Conservation (phyloP, 2,888 invertebrate species). For the Chymomyza procnemis region DNA sequence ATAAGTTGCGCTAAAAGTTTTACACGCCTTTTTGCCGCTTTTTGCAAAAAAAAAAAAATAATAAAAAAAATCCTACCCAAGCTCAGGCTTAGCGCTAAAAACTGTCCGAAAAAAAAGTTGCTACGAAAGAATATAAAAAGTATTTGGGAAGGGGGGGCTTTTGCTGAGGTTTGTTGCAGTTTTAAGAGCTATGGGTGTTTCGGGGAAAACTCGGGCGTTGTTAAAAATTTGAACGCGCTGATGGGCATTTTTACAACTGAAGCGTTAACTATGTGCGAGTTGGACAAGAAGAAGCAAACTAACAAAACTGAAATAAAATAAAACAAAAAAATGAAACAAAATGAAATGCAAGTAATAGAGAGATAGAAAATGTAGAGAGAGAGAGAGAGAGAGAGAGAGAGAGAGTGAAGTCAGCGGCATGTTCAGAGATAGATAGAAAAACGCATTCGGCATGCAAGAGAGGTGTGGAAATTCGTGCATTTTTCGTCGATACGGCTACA, state of each 20-base stretch:
- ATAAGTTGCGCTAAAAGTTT: slow-evolving; percentile 68
- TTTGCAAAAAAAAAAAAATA: background rate
- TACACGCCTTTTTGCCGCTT: slow-evolving; percentile 56
- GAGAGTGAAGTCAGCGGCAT: background rate
- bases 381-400: background rate
- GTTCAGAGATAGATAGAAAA: background rate
- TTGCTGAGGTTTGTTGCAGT: background rate
- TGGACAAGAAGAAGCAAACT: slow-evolving; percentile 44
- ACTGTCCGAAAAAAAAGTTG: slow-evolving; percentile 30
- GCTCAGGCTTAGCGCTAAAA: slow-evolving; percentile 2
- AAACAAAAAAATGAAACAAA: slow-evolving; percentile 13
- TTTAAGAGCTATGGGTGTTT: background rate
- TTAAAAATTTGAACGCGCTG: slow-evolving; percentile 66
- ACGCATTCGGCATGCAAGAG: slow-evolving; percentile 1
- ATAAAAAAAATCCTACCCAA: background rate
- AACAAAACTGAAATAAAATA: slow-evolving; percentile 32
- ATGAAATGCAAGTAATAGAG: background rate
- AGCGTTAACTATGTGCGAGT: slow-evolving; percentile 65
- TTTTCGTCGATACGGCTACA: slow-evolving; percentile 42
- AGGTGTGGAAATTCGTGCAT: slow-evolving; percentile 9
- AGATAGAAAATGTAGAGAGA: background rate
- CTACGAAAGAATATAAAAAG: slow-evolving; percentile 49
- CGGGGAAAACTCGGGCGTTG: slow-evolving; percentile 20
- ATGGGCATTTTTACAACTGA: slow-evolving; percentile 69
- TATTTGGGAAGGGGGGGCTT: background rate